phyloP scores from a whole-genome alignment of 2,888 invertebrate genomes.

The Orthosia incerta region DNA sequence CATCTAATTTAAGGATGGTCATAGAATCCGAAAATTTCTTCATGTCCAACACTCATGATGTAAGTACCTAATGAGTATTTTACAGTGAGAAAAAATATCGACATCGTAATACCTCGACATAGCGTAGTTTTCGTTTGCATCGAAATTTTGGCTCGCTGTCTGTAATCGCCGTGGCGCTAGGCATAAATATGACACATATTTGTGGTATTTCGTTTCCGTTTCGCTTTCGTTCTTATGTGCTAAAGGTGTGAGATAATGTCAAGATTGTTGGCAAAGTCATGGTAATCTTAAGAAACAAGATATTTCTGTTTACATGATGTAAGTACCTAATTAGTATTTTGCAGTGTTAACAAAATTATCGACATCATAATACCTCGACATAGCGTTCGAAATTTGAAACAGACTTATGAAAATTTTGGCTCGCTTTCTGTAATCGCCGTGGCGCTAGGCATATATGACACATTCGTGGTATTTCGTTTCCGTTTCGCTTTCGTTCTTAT shows the following conservation, averaged over 20 bases:
- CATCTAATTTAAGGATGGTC: no score
- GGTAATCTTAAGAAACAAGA: slow-evolving; percentile 20
- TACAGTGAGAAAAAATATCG: background rate
- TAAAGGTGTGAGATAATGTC: slow-evolving; percentile 11
- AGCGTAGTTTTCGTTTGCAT: background rate
- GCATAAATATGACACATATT: background rate
- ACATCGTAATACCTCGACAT: background rate
- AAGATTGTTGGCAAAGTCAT: slow-evolving; percentile 21
- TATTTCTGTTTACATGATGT: no score
- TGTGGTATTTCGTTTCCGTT: slow-evolving; percentile 1
- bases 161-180: background rate
- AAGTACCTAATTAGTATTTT: no score
- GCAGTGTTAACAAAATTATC: background rate
- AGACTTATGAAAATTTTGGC: background rate
- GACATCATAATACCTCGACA: background rate
- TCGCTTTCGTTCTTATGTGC: slow-evolving; percentile 17
- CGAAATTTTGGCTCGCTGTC: background rate
- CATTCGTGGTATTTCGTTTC: background rate
- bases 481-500: slow-evolving; percentile 21
- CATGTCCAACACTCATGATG: background rate
- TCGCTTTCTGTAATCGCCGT: background rate
- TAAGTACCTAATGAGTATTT: no score
- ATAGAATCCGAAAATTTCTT: no score
- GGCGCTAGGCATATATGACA: background rate
- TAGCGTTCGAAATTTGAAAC: background rate